Base-by-base conservation (phyloP, 2,888 invertebrate genomes). In the Nemurella pictetii region DNA sequence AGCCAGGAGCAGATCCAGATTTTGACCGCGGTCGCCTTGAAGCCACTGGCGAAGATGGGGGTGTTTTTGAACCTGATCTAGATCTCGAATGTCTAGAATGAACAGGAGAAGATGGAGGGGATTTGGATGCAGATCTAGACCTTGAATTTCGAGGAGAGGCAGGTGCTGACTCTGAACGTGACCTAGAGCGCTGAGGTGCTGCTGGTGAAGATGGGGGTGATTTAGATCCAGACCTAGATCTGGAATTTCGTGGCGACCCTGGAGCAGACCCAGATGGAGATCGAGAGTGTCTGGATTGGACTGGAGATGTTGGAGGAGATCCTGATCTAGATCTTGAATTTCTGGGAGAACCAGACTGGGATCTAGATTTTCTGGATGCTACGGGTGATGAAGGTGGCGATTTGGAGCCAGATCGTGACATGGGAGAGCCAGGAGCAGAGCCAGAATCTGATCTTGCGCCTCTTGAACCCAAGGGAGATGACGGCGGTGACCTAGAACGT, bases 221-320 rank as follows among this genome's bases (percentile, higher is more conserved):
- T 83, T 55, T 87, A 85, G 87, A 87, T 72, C 85, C 29, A 3
- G 89, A 88, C 0, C 88, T 85, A 0, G 89, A 88, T 5, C 88
- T 85, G 5, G 89, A 88, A 55, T 88, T 88, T 75, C 88, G 88
- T 27, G 89, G 89, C 86, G 90, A 89, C 5, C 88, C 88, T 30
- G 88, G 88, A 27, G 89, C 87, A 28, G 89, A 89, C 12, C 89
- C 90, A 12, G 90, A 90, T 25, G 90, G 88, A 72, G 89, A 89
- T 2, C 89, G 89, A 36, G 89, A 89, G 75, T 90, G 90, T 3
- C 89, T 90, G 55, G 89, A 89, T 74, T 90, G 90, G 81, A 90
- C 91, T 27, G 75, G 75, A 90, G 86, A 89, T 83, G 87, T 87
- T 55, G 89, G 88, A 26, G 86, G 87, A 27, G 89, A 89, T 85